Evolutionary conservation across 2,888 invertebrate genomes (phyloP).

Genomic region (Leptarthrus brevirostris): DNA sequence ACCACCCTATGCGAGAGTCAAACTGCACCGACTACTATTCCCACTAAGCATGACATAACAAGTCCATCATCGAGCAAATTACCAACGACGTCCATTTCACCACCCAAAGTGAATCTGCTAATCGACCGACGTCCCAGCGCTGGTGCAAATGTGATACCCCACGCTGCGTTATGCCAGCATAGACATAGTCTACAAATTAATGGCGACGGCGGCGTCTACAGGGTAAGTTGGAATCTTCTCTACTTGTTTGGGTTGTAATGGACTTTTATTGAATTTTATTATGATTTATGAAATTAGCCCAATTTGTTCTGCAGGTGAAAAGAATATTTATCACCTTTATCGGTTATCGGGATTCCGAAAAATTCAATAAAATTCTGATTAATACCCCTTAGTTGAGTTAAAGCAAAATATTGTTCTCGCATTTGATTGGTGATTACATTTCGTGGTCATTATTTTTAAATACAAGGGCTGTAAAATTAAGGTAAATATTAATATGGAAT

Average conservation of each 20-base stretch:
- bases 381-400: too few species aligned
- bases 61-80: constrained; percentile 53
- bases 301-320: constrained; percentile 20
- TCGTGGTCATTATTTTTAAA: too few species aligned
- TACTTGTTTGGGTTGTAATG: constrained; percentile 39
- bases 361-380: constrained; percentile 45
- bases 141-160: constrained; percentile 57
- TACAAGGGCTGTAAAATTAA: too few species aligned
- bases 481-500: too few species aligned
- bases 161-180: constrained; percentile 57
- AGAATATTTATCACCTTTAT: constrained; percentile 37
- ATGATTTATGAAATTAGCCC: constrained; percentile 41
- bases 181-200: constrained; percentile 57
- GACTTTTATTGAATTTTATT: constrained; percentile 48
- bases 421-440: too few species aligned
- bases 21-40: constrained; percentile 4
- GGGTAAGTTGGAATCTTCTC: constrained; percentile 47
- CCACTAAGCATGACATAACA: constrained; percentile 37
- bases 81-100: constrained; percentile 52
- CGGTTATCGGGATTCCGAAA: constrained; percentile 15
- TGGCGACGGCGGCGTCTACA: constrained; percentile 54
- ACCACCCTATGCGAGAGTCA: constrained; percentile 54
- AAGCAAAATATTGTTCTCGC: too few species aligned
- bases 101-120: constrained; percentile 53
- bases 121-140: constrained; percentile 56